Evolutionary conservation across 2,797 vertebrate genomes (phyloP).

Genomic region (Enteromius afrohamiltoni): DNA sequence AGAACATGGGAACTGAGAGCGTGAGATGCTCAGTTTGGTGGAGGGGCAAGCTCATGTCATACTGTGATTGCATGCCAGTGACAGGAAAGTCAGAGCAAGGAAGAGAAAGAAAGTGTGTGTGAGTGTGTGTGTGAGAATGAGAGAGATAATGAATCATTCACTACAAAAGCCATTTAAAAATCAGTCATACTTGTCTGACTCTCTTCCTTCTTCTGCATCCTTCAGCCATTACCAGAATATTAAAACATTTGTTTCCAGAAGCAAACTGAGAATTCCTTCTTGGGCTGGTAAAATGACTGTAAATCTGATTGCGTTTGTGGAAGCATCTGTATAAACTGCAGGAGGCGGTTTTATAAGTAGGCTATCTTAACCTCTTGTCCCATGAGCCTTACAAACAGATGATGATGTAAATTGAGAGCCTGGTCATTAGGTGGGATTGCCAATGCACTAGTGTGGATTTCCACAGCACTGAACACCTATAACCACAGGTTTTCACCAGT

Average conservation of each 20-base stretch:
- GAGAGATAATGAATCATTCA: slow-evolving; percentile 50
- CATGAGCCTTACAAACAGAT: slow-evolving; percentile 55
- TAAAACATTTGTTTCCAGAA: slow-evolving; percentile 60
- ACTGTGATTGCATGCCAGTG: slow-evolving; percentile 48
- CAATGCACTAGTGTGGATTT: slow-evolving; percentile 47
- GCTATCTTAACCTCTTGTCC: slow-evolving; percentile 55
- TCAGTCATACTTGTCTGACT: slow-evolving; percentile 56
- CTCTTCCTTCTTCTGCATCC: slow-evolving; percentile 54
- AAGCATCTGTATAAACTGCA: slow-evolving; percentile 30
- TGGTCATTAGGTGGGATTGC: slow-evolving; percentile 60
- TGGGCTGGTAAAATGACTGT: slow-evolving; percentile 49
- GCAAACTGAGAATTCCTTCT: slow-evolving; percentile 50
- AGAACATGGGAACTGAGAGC: slow-evolving; percentile 60
- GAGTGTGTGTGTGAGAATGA: background rate
- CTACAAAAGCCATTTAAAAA: slow-evolving; percentile 59
- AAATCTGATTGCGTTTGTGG: slow-evolving; percentile 27
- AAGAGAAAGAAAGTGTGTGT: slow-evolving; percentile 17
- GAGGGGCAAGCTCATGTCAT: slow-evolving; percentile 48
- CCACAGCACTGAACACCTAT: slow-evolving; percentile 33
- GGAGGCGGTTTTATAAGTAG: slow-evolving; percentile 39
- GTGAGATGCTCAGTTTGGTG: slow-evolving; percentile 56
- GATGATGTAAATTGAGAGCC: slow-evolving; percentile 60
- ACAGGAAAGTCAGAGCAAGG: slow-evolving; percentile 13
- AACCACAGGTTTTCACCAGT: slow-evolving; percentile 37
- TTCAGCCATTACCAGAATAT: slow-evolving; percentile 58